Evolutionary conservation across 2,888 invertebrate species (phyloP).

Genomic region (Platycnemis pennipes): DNA sequence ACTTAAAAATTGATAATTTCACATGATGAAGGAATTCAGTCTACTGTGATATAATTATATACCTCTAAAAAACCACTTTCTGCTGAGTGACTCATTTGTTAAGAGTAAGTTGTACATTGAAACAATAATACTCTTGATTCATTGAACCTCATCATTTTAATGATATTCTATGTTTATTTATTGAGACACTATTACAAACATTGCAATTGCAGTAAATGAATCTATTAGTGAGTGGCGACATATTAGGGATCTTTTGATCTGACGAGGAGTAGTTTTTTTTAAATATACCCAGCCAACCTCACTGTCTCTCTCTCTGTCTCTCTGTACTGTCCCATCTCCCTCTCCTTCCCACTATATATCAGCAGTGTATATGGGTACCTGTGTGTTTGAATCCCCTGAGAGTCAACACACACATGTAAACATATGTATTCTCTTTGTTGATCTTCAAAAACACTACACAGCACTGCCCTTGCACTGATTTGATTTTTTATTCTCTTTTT

Average conservation of each 20-base stretch:
- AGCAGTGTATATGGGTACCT: conserved; percentile 64
- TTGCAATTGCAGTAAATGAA: conserved; percentile 5
- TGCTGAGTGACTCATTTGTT: conserved; percentile 31
- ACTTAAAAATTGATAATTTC: not conserved
- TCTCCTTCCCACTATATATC: conserved; percentile 53
- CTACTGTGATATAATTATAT: not conserved
- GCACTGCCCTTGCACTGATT: conserved; percentile 70
- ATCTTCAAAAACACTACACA: conserved; percentile 69
- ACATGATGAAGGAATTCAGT: not conserved
- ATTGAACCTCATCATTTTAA: not conserved
- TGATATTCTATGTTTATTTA: not conserved
- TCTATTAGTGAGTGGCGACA: conserved; percentile 53
- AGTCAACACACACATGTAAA: conserved; percentile 64
- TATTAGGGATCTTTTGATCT: not conserved
- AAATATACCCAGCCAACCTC: conserved; percentile 41
- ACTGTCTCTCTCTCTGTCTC: conserved; percentile 67
- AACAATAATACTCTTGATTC: not conserved
- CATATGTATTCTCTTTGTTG: conserved; percentile 66
- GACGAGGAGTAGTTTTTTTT: conserved; percentile 33
- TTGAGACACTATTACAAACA: not conserved
- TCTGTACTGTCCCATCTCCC: conserved; percentile 69
- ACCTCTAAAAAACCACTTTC: not conserved
- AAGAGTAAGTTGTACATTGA: not conserved
- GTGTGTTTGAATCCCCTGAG: conserved; percentile 64
- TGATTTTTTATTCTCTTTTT: conserved; percentile 71